Evolutionary conservation across 2,797 vertebrate genomes (phyloP), one percentile per base, ranked within the genome.

Genomic region (Liasis olivaceus): DNA sequence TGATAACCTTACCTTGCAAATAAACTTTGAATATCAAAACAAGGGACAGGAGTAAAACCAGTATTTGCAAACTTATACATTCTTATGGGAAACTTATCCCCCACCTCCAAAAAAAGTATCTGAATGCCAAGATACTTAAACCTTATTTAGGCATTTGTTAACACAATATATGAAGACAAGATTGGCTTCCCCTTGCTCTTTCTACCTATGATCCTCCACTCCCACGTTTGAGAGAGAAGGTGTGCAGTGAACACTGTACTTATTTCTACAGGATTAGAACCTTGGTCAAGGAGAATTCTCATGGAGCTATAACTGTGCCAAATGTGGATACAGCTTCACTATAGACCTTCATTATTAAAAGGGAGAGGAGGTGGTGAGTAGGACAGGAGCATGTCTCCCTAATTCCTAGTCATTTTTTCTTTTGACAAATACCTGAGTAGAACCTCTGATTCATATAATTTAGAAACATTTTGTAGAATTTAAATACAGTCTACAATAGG

Each of bases 21-120:
- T 1, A 95, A 69, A 11, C 31, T 69, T 0, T 66, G 24, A 91
- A 63, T 94, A 94, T 93, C n/a, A 95, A 95, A 95, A 95, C 11
- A 54, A 92, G 12, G 4, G 89, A 94, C 26, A 87, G 28, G 28
- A 59, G 54, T 17, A 87, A 6, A 88, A 1, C 87, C 2, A 1
- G 14, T 77, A 92, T 91, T 89, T 93, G 89, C n/a, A 95, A 93
- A 91, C 0, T 47, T 63, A 91, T 5, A 93, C 93, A 95, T 93
- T 0, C 5, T 89, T 91, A 87, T 59, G 6, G 63, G 47, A 91
- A 77, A 77, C 8, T 77, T 42, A 77, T 7, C 36, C 72, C 42
- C 31, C 22, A 77, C 17, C 36, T 36, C 42, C 31, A 22, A 93
- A 94, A 93, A 94, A 51, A 66, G 42, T 42, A 42, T 42, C 1